Evolutionary conservation across 2,797 vertebrate species (phyloP).

Genomic region (Catamblyrhynchus diadema): DNA sequence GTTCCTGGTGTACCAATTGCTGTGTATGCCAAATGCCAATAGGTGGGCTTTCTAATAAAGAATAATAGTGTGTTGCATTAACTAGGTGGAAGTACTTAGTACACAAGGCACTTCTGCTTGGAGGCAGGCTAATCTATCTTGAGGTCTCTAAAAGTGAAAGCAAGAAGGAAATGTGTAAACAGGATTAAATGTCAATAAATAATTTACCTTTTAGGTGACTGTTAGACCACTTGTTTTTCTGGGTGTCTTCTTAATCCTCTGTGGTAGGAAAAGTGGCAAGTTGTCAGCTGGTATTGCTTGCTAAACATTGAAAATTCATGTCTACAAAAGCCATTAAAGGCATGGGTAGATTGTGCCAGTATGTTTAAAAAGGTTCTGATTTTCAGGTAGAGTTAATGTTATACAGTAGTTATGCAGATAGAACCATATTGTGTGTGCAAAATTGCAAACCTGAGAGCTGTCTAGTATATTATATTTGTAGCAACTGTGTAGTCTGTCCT

Average conservation of each 20-base stretch:
- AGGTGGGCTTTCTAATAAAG: neutral
- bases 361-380: neutral
- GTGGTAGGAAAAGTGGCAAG: neutral
- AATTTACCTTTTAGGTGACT: neutral
- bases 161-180: neutral
- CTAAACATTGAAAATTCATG: neutral
- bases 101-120: neutral
- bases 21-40: neutral
- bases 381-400: neutral
- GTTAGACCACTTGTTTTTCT: neutral
- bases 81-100: neutral
- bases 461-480: neutral
- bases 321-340: neutral
- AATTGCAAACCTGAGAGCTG: neutral
- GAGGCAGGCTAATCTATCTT: neutral
- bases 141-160: neutral
- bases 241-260: neutral
- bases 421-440: neutral
- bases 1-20: neutral
- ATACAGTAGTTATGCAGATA: neutral
- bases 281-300: neutral
- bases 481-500: neutral
- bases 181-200: constrained; percentile 12
- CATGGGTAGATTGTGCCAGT: neutral
- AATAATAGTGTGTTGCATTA: neutral